Percentiles rank a stretch among this genome's conserved stretches.
These are phyloP conservation scores for Microcaecilia unicolor DNA, from an alignment of 2,797 vertebrate species.

Conservation along the genomic window DNA sequence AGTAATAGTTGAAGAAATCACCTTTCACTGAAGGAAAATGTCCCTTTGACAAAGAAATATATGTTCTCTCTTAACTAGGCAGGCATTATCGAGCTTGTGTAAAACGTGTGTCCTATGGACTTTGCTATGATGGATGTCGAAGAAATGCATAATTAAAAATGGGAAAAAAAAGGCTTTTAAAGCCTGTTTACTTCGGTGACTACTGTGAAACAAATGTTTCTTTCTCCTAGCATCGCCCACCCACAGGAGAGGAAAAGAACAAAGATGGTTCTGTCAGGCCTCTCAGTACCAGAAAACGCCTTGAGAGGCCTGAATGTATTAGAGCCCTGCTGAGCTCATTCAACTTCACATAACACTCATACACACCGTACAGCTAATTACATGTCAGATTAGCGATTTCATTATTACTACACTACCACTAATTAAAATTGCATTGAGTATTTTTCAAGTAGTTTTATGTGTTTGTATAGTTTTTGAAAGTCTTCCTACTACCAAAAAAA, in stretches of 20 bases:
- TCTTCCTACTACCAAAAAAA: constrained; percentile 7
- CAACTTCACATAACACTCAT: constrained; percentile 55
- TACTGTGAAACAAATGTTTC: constrained; percentile 78
- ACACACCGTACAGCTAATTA: constrained; percentile 77
- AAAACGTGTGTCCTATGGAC: constrained; percentile 28
- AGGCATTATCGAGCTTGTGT: constrained; percentile 21
- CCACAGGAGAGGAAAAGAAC: constrained; percentile 78
- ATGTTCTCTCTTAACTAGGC: constrained; percentile 26
- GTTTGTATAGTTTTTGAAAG: constrained; percentile 46
- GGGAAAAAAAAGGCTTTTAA: constrained; percentile 47
- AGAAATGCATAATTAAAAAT: constrained; percentile 62
- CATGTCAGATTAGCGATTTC: constrained; percentile 72
- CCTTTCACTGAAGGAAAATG: constrained; percentile 1
- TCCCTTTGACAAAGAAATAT: not conserved
- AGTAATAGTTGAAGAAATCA: not conserved
- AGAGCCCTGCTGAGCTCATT: constrained; percentile 69
- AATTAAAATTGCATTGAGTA: constrained; percentile 89
- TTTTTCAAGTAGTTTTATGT: constrained; percentile 78
- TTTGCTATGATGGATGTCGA: constrained; percentile 27
- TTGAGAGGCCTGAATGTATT: constrained; percentile 66
- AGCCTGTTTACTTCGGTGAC: constrained; percentile 69
- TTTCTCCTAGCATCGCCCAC: constrained; percentile 71
- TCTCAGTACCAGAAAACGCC: constrained; percentile 49
- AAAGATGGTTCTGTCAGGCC: constrained; percentile 77
- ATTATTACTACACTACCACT: constrained; percentile 86